Base-by-base conservation (phyloP, 1,140 invertebrate species). In the Drosophila biarmipes region DNA sequence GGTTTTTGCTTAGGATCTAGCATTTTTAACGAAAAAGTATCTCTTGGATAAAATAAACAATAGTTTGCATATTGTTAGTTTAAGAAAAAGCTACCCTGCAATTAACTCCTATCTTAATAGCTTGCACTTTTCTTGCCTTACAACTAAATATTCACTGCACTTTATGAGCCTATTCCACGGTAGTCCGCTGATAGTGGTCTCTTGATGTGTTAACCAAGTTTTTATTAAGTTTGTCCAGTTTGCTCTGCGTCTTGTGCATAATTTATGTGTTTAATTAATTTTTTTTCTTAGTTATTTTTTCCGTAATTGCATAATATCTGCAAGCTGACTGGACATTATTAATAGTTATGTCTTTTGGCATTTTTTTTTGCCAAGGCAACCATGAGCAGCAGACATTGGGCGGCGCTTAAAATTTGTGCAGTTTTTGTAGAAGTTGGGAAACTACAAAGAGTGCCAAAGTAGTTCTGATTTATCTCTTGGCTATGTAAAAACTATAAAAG, bases 191-290 rank as follows among this genome's bases (percentile, higher is more conserved):
- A 38, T 38, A 51, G 46, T 29, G 52, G 31, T 40, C 74, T 87
- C 58, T 51, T 57, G 66, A 75, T 87, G 71, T 86, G 74, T 82
- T 78, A 86, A 78, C 69, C 84, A 78, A 79, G 64, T 81, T 86
- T 78, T 78, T 86, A 86, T 82, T 87, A 75, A 87, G 37, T 61
- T 63, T 64, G 73, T 62, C 73, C 62, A 77, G 52, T 45, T 81
- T 37, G 54, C 52, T 52, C 52, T 62, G 38, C 34, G 45, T 54
- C 49, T 73, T 53, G 57, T 59, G 82, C 82, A 87, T 86, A 86
- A 78, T 86, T 86, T 81, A 86, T 87, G 74, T 72, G 74, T 64
- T 86, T 86, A 87, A 86, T 86, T 87, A 86, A 72, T 75, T 72
- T 75, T 55, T 57, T 56, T 38, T 58, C 27, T 53, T 57, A 40